Conservation (phyloP, 92 coral and sea anemone species). For the Bergia sp. region DNA sequence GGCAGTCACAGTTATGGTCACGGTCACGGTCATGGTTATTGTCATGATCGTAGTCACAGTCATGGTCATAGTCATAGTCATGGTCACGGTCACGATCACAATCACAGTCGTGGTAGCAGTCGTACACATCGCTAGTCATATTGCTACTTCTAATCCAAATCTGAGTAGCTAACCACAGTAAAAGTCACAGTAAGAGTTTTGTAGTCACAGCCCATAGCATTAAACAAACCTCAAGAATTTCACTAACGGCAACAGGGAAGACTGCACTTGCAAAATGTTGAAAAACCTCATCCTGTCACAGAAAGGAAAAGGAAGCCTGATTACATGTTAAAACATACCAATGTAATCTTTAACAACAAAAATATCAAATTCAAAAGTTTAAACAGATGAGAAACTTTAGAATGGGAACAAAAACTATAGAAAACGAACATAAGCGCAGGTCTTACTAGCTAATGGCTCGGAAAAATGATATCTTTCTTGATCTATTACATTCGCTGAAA, state of each 20-base stretch:
- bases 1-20: too few relatives aligned
- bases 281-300: background rate
- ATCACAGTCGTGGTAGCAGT: too few relatives aligned
- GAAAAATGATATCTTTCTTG: too few relatives aligned
- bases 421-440: too few relatives aligned
- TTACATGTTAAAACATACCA: background rate
- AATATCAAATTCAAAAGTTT: background rate
- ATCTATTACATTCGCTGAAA: too few relatives aligned
- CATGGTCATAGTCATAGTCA: too few relatives aligned
- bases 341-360: background rate
- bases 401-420: too few relatives aligned
- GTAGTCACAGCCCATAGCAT: too few relatives aligned
- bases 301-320: background rate
- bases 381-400: background rate
- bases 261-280: conserved; percentile 17
- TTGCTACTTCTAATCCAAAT: background rate
- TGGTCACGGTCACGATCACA: too few relatives aligned
- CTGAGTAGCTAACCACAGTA: background rate
- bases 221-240: conserved; percentile 25
- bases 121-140: background rate
- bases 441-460: too few relatives aligned
- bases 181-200: background rate
- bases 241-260: conserved; percentile 22
- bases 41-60: too few relatives aligned
- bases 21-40: too few relatives aligned